A percentile compares a stretch with the other conserved stretches of the same genome.
Evolutionary conservation across 2,797 vertebrate genomes (phyloP).

Genomic region (Linurgus olivaceus): DNA sequence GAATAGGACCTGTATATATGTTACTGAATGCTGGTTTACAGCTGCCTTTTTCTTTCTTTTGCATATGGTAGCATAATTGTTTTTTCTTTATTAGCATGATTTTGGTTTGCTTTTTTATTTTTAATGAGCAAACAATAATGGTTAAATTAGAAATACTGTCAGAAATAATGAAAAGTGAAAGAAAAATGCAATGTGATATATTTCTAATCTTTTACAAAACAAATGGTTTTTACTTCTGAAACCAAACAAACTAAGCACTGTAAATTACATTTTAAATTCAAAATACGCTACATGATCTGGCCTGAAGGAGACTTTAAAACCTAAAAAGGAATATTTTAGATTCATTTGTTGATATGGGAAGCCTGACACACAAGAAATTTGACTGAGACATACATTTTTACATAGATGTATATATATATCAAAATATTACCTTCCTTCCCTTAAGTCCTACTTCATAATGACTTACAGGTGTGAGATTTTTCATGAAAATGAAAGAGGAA

Average conservation of each 20-base stretch:
- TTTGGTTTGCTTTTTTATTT: neutral
- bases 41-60: neutral
- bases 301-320: neutral
- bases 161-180: neutral
- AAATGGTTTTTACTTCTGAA: neutral
- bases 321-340: neutral
- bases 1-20: neutral
- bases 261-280: neutral
- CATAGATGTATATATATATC: neutral
- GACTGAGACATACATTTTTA: neutral
- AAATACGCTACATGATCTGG: neutral
- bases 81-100: rapidly evolving
- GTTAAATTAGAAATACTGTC: neutral
- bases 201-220: neutral
- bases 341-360: neutral
- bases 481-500: neutral
- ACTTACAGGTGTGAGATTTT: neutral
- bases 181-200: neutral
- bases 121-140: neutral
- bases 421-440: neutral
- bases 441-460: neutral
- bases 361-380: neutral
- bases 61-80: neutral
- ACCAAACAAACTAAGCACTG: neutral
- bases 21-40: neutral